Base-by-base conservation (phyloP, 2,888 invertebrate species). In the Drosophila demipolita region DNA sequence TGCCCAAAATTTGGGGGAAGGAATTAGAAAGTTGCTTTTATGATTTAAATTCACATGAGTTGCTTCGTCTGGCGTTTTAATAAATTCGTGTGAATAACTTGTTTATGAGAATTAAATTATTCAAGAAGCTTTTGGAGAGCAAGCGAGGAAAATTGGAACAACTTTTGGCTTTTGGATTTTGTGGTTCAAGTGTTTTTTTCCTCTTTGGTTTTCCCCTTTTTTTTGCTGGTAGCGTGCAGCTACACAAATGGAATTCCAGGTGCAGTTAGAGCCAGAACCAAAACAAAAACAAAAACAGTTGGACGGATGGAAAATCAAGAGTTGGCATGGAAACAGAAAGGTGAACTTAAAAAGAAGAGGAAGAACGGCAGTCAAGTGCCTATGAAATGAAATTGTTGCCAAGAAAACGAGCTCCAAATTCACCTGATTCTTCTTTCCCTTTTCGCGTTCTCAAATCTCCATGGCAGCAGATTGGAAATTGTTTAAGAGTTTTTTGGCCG, bases 381-480 rank as follows among this genome's bases (percentile, higher is more conserved):
- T 64, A 53, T 59, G 65, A 87, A 76, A 66, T 82, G 80, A 82
- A 89, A 83, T 73, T 90, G 89, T 89, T 91, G 91, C 83, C 83
- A 88, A 84, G 86, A 80, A 88, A 81, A 76, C 55, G 7, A 68
- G 15, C 35, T 55, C 38, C 58, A 54, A 48, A 60, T 64, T 50
- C 66, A 65, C 36, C 62, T 40, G 55, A 73, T 75, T 57, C 45
- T 48, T 42, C 33, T 23, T 15, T 29, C 53, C 17, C 15, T 15
- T 3, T 15, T 3, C 29, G 20, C 60, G 8, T 38, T 12, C 55
- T 66, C 52, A 58, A 65, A 78, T 87, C 72, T 67, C 73, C 72
- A 76, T 71, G 67, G 65, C 63, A 66, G 52, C 36, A 63, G 57
- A 70, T 77, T 76, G 78, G 57, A 59, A 74, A 69, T 55, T 66